These are phyloP conservation scores for Pecten maximus DNA, from an alignment of 2,888 invertebrate genomes.

Conservation along the genomic window DNA sequence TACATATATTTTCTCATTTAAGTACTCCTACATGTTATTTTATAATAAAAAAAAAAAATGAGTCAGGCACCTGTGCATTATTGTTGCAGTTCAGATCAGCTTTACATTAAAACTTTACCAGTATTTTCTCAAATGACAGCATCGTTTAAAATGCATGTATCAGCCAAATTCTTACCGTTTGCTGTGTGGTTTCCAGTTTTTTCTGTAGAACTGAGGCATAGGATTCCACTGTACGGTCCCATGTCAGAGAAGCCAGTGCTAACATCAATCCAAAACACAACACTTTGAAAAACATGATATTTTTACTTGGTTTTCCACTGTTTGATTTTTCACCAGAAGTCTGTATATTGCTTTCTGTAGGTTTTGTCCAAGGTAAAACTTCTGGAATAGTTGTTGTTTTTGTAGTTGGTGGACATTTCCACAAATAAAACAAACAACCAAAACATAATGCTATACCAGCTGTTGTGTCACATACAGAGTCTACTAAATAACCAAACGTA, in stretches of 20 bases:
- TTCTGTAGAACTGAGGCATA: constrained; percentile 67
- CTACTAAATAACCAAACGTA: constrained; percentile 91
- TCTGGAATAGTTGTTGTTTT: constrained; percentile 48
- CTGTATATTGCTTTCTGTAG: constrained; percentile 54
- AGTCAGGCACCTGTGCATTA: too few species aligned
- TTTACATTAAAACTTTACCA: too few species aligned
- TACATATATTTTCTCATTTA: too few species aligned
- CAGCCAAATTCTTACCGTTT: constrained; percentile 64
- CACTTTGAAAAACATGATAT: constrained; percentile 71
- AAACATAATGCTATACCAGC: constrained; percentile 83
- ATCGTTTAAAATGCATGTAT: too few species aligned
- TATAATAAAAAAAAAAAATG: too few species aligned
- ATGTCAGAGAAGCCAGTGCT: constrained; percentile 69
- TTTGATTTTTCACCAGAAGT: constrained; percentile 49
- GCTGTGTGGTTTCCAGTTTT: constrained; percentile 59
- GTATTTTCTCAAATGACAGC: too few species aligned
- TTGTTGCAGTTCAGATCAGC: too few species aligned
- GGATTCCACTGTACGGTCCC: constrained; percentile 72
- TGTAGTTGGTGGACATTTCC: constrained; percentile 60
- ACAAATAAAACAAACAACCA: constrained; percentile 83
- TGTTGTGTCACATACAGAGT: constrained; percentile 91
- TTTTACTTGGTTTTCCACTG: constrained; percentile 63
- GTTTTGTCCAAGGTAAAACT: constrained; percentile 55
- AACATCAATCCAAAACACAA: constrained; percentile 71
- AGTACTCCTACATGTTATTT: too few species aligned